Conservation (phyloP, 2,113 vertebrate genomes). For the Centropus bengalensis region DNA sequence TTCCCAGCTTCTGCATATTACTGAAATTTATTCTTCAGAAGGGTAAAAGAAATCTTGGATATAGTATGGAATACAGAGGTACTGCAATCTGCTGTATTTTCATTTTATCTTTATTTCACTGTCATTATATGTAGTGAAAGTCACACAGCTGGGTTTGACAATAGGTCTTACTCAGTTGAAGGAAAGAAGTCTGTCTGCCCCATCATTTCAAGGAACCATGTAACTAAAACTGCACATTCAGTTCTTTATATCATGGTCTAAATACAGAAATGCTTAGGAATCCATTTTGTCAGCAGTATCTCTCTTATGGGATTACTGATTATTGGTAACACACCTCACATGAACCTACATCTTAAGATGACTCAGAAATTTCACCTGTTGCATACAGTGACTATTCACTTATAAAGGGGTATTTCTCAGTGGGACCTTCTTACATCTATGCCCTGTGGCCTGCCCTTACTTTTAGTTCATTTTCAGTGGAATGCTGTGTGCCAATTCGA, state of each 20-base stretch:
- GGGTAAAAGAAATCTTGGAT: background rate
- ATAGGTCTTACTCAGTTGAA: slow-evolving; percentile 46
- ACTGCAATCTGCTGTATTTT: background rate
- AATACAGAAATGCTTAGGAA: slow-evolving; percentile 35
- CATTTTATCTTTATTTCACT: background rate
- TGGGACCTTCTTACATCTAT: slow-evolving; percentile 52
- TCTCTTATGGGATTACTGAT: slow-evolving; percentile 44
- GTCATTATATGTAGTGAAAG: slow-evolving; percentile 38
- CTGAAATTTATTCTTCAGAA: background rate
- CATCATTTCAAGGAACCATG: slow-evolving; percentile 45
- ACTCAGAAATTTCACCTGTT: slow-evolving; percentile 50
- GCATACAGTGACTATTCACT: slow-evolving; percentile 41
- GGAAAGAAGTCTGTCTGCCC: slow-evolving; percentile 40
- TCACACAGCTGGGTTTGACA: slow-evolving; percentile 63
- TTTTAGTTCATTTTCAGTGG: slow-evolving; percentile 36
- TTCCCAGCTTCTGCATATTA: background rate
- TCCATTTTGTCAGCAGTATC: slow-evolving; percentile 16
- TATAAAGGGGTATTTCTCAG: slow-evolving; percentile 64
- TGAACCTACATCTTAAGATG: slow-evolving; percentile 17
- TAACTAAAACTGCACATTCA: slow-evolving; percentile 43
- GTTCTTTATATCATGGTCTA: slow-evolving; percentile 40
- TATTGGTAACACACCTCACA: background rate
- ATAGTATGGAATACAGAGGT: background rate
- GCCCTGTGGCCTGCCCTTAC: slow-evolving; percentile 39
- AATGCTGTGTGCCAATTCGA: background rate